phyloP scores from a whole-genome alignment of 2,797 vertebrate species.

The Sebastes cheni region DNA sequence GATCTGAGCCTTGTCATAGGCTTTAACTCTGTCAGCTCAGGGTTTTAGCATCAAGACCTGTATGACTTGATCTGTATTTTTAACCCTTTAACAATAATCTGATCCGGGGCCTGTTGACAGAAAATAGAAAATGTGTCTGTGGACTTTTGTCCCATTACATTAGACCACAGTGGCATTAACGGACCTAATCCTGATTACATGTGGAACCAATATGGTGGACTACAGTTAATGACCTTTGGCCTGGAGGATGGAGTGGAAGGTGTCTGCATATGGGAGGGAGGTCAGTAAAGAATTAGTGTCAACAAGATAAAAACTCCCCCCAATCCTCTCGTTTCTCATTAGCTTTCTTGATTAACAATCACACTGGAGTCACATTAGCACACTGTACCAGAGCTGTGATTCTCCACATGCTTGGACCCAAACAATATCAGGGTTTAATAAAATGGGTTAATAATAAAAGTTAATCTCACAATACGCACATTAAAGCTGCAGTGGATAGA shows the following conservation, averaged over 20 bases:
- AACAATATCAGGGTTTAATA: background rate
- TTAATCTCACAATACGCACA: background rate
- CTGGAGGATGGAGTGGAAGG: conserved; percentile 12
- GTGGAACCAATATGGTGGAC: conserved; percentile 17
- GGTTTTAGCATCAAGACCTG: conserved; percentile 14
- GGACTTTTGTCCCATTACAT: conserved; percentile 31
- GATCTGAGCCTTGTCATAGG: conserved; percentile 37
- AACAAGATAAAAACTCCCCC: conserved; percentile 34
- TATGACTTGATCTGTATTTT: conserved; percentile 2
- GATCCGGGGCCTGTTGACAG: background rate
- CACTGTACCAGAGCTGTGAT: background rate
- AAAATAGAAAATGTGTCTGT: conserved; percentile 12
- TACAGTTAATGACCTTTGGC: conserved; percentile 42
- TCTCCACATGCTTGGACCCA: background rate
- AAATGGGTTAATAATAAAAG: background rate
- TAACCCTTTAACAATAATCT: conserved; percentile 2
- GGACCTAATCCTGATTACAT: conserved; percentile 37
- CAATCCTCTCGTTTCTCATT: conserved; percentile 1
- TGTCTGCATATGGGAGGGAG: conserved; percentile 13
- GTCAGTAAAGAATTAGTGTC: conserved; percentile 37
- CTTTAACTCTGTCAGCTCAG: conserved; percentile 34
- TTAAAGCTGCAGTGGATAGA: background rate
- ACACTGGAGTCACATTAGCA: background rate
- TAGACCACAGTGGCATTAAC: conserved; percentile 32
- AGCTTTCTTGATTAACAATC: conserved; percentile 14